Evolutionary conservation across 2,888 invertebrate species (phyloP).

Genomic region (Lithosia quadra): DNA sequence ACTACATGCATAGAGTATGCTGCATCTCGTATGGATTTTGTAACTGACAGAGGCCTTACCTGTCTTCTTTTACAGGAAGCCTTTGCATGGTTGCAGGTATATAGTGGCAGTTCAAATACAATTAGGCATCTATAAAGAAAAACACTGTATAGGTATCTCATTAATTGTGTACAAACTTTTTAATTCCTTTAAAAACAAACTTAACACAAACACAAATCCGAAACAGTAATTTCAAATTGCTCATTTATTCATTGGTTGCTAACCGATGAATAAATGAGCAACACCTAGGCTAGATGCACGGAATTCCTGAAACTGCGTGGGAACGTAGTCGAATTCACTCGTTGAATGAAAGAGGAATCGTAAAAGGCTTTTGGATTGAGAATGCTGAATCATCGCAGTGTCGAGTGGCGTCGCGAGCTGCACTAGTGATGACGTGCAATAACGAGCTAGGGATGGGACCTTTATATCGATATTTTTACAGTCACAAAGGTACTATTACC

Average conservation of each 20-base stretch:
- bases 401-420: slow-evolving; percentile 67
- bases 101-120: too few relatives aligned
- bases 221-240: slow-evolving; percentile 10
- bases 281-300: slow-evolving; percentile 44
- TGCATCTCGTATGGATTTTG: too few relatives aligned
- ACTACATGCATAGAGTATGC: too few relatives aligned
- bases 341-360: slow-evolving; percentile 79
- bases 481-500: too few relatives aligned
- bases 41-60: too few relatives aligned
- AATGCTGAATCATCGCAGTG: slow-evolving; percentile 83
- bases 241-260: slow-evolving; percentile 5
- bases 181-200: background rate
- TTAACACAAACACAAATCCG: background rate
- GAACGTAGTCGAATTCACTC: slow-evolving; percentile 73
- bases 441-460: slow-evolving; percentile 69
- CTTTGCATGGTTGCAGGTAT: too few relatives aligned
- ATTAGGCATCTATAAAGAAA: too few relatives aligned
- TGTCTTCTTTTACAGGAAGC: too few relatives aligned
- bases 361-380: slow-evolving; percentile 83
- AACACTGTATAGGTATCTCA: too few relatives aligned
- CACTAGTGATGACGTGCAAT: slow-evolving; percentile 81
- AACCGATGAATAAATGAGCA: slow-evolving; percentile 38
- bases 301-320: slow-evolving; percentile 65
- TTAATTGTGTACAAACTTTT: too few relatives aligned
- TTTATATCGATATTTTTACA: slow-evolving; percentile 30